phyloP scores from a whole-genome alignment of 2,797 vertebrate genomes.

The Anniella stebbinsi region DNA sequence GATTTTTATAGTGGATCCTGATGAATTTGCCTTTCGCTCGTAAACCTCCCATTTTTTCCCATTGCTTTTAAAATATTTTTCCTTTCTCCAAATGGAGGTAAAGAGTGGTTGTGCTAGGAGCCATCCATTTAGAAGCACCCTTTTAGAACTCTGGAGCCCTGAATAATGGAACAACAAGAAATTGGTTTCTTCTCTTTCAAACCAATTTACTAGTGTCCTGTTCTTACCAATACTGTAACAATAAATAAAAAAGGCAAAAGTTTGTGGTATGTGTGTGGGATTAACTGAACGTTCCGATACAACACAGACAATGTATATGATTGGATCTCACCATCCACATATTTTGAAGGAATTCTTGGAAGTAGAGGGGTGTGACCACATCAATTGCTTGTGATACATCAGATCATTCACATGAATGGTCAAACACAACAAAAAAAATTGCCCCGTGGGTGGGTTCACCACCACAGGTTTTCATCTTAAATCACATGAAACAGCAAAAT shows the following conservation, averaged over 20 bases:
- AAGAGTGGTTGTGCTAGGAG: too few species aligned
- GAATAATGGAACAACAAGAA: too few species aligned
- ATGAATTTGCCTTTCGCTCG: too few species aligned
- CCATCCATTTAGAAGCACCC: too few species aligned
- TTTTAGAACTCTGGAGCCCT: too few species aligned
- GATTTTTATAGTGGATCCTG: too few species aligned
- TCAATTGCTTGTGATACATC: neutral
- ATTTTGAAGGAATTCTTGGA: neutral
- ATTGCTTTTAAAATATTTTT: too few species aligned
- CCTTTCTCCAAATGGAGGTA: too few species aligned
- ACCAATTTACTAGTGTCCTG: neutral
- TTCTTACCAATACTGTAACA: constrained; percentile 37
- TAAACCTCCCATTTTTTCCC: too few species aligned
- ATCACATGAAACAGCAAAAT: neutral
- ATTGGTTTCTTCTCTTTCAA: neutral
- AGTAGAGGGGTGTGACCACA: neutral
- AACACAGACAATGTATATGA: neutral
- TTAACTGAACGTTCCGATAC: neutral
- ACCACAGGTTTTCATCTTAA: neutral
- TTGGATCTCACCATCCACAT: neutral
- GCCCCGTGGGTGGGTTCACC: neutral
- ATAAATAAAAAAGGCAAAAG: neutral
- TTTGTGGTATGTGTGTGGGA: too few species aligned
- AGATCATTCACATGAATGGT: neutral
- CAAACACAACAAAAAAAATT: neutral